A percentile compares a stretch with the other conserved stretches of the same genome.
phyloP scores from a whole-genome alignment of 2,888 invertebrate genomes.

The Caenorhabditis sp. region DNA sequence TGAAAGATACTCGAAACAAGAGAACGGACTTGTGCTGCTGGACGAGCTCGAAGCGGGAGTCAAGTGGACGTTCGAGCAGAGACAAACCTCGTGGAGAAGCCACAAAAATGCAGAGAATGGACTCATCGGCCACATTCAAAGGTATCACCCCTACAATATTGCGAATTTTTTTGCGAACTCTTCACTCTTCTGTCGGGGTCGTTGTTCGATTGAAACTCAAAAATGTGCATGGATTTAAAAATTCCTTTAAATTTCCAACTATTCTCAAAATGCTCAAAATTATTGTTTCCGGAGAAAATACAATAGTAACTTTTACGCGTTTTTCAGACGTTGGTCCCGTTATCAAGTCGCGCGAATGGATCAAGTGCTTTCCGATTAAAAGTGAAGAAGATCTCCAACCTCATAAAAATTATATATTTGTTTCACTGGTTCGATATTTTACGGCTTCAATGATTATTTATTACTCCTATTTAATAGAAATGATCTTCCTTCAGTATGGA shows the following conservation, averaged over 20 bases:
- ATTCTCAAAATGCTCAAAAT: background rate
- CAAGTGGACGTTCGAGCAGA: slow-evolving; percentile 42
- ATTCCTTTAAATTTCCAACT: no score
- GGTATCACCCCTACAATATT: background rate
- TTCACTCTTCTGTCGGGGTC: no score
- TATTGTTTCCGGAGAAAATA: slow-evolving; percentile 2
- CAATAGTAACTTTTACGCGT: background rate
- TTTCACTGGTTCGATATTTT: no score
- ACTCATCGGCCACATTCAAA: background rate
- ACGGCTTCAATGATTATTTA: no score
- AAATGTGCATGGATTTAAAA: no score
- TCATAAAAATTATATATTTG: no score
- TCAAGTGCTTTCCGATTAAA: background rate
- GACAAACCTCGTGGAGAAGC: slow-evolving; percentile 38
- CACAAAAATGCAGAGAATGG: slow-evolving; percentile 16
- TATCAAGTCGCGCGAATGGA: background rate
- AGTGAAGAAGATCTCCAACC: no score
- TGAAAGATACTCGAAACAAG: slow-evolving; percentile 45
- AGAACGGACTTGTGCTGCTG: background rate
- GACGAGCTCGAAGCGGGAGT: slow-evolving; percentile 30
- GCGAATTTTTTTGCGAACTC: no score
- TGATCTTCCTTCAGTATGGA: no score
- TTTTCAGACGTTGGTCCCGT: slow-evolving; percentile 6
- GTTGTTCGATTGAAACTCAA: no score
- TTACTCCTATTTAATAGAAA: no score